These are phyloP conservation scores for Stenoptilia bipunctidactyla DNA, from an alignment of 2,888 invertebrate species.

Conservation along the genomic window DNA sequence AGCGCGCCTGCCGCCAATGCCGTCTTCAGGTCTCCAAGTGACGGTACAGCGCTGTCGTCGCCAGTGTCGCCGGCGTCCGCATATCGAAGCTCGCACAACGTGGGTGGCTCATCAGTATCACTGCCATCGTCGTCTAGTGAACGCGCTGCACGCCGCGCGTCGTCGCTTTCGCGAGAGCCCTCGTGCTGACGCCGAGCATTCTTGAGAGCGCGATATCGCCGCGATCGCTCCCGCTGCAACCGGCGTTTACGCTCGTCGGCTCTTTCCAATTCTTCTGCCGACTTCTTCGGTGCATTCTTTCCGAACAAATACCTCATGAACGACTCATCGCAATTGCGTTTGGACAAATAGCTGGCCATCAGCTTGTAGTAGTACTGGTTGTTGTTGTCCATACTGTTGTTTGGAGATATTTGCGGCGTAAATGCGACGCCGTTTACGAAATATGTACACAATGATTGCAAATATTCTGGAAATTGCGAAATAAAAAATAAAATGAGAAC, in stretches of 20 bases:
- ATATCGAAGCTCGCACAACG: conserved; percentile 49
- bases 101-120: conserved; percentile 57
- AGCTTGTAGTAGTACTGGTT: conserved; percentile 63
- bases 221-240: conserved; percentile 53
- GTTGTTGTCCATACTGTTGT: conserved; percentile 49
- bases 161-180: conserved; percentile 32
- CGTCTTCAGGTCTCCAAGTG: conserved; percentile 37
- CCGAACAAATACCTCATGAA: conserved; percentile 66
- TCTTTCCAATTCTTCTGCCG: conserved; percentile 55
- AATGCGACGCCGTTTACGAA: not conserved
- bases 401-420: not conserved
- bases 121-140: conserved; percentile 46
- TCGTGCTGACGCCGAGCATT: conserved; percentile 59
- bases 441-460: conserved; percentile 8
- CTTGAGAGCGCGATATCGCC: conserved; percentile 55
- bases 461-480: conserved; percentile 49
- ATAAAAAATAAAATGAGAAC: conserved; percentile 62
- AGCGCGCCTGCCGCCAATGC: conserved; percentile 29
- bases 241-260: conserved; percentile 59
- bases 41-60: conserved; percentile 57
- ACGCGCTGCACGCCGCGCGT: conserved; percentile 28
- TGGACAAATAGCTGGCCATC: conserved; percentile 62
- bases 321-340: conserved; percentile 63
- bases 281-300: conserved; percentile 54
- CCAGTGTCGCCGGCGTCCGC: conserved; percentile 49